Base-by-base conservation (phyloP, 1,140 invertebrate genomes). In the Bombus breviceps region DNA sequence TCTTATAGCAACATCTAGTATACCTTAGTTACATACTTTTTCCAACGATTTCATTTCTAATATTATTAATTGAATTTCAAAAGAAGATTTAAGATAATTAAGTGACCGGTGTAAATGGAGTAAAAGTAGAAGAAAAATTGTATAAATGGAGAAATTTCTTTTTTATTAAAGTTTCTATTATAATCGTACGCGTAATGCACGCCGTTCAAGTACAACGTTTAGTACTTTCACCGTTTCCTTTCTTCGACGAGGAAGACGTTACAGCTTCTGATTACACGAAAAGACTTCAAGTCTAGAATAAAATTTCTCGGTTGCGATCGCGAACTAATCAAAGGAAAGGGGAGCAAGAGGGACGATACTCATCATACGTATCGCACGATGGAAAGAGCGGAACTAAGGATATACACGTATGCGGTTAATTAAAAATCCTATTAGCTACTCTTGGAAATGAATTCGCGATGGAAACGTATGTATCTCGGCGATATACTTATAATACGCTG, bases 141-240 rank as follows among this genome's bases (percentile, higher is more conserved):
- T 28, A 10, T 9, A 13, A 0, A 62, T 9, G 9, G 59, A n/a
- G 59, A 62, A 62, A 62, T 62, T 62, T 34, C 64, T 66, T 34
- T 66, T 66, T 66, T 32, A 66, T 32, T n/a, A 32, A 32, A 32
- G 18, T 28, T 57, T 72, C 39, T 39, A 34, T 79, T 25, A 5
- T 12, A 41, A 81, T 81, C 18, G 25, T 18, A 37, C 5, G 66
- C 43, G n/a, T 37, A 57, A 41, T n/a, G 32, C 62, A 43, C 41
- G 18, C 28, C n/a, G 41, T 59, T 57, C 5, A 25, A 75, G 64
- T 34, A 37, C 43, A 28, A 13, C 32, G n/a, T 69, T 43, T 53
- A 57, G 15, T n/a, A 86, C 84, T 82, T 86, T 86, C 84, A 86
- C 84, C 71, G 84, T 75, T 74, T 73, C 79, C 78, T 68, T 69